Conservation (phyloP, 2,113 vertebrate species). For the Solea senegalensis region DNA sequence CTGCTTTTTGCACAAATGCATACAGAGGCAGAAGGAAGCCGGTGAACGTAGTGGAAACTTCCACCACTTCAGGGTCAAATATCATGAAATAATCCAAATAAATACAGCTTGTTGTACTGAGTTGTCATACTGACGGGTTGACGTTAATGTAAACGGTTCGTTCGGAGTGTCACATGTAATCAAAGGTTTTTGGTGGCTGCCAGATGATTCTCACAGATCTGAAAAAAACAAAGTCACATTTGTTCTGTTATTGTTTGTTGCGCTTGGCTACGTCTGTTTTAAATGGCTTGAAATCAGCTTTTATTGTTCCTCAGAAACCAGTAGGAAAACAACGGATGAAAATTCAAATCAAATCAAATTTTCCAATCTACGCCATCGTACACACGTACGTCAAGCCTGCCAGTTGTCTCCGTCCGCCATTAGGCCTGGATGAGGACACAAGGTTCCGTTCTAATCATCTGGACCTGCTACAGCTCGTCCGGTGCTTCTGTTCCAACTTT, state of each 20-base stretch:
- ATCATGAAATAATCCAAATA: no score
- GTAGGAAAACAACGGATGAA: constrained; percentile 13
- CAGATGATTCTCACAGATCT: neutral
- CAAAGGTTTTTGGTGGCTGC: neutral
- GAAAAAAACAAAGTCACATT: neutral
- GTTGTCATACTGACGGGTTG: neutral
- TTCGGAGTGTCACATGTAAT: neutral
- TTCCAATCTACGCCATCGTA: neutral
- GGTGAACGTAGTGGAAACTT: no score
- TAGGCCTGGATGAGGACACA: constrained; percentile 8
- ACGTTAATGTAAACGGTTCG: no score
- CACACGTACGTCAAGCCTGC: constrained; percentile 11
- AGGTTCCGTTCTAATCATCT: constrained; percentile 43
- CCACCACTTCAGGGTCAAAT: no score
- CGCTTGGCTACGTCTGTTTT: neutral
- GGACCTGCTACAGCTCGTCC: constrained; percentile 21
- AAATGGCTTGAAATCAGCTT: neutral
- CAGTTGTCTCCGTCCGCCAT: constrained; percentile 15
- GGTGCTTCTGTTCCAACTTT: constrained; percentile 30
- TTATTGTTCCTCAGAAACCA: constrained; percentile 21
- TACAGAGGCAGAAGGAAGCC: no score
- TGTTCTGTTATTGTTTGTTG: neutral
- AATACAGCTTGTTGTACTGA: neutral
- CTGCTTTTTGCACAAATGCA: no score
- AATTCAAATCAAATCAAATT: constrained; percentile 14